Conservation (phyloP, 2,113 vertebrate genomes). For the Bubo blakistoni region DNA sequence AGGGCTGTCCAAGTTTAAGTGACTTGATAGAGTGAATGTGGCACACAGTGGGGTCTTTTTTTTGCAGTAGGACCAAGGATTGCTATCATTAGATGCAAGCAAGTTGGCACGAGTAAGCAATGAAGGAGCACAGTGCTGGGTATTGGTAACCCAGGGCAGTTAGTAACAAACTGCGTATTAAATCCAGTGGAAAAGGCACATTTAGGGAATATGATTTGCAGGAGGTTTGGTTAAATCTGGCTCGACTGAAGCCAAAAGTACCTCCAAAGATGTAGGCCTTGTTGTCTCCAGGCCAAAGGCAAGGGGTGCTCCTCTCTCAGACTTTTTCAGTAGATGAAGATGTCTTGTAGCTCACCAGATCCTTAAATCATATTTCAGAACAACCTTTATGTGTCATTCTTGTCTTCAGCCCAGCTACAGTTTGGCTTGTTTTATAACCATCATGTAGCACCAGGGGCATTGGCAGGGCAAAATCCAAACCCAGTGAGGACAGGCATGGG, state of each 20-base stretch:
- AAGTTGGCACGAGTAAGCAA: not conserved
- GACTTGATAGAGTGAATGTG: no score
- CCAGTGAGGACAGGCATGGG: not conserved
- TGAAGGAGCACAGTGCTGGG: rapidly evolving
- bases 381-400: no score
- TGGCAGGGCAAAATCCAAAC: not conserved
- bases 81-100: not conserved
- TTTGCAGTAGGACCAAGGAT: not conserved
- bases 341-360: rapidly evolving
- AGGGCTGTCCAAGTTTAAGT: not conserved
- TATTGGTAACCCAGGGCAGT: not conserved
- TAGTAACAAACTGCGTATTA: not conserved
- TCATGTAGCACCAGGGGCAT: not conserved
- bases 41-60: no score
- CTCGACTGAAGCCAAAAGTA: not conserved
- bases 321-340: not conserved
- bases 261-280: not conserved
- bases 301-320: not conserved
- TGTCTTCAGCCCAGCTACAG: not conserved
- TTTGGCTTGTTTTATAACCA: not conserved
- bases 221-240: not conserved
- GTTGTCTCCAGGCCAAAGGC: no score
- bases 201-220: not conserved
- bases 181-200: not conserved
- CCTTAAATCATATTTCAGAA: not conserved